Evolutionary conservation across 2,888 invertebrate genomes (phyloP).

Genomic region (Diarsia dahlii): DNA sequence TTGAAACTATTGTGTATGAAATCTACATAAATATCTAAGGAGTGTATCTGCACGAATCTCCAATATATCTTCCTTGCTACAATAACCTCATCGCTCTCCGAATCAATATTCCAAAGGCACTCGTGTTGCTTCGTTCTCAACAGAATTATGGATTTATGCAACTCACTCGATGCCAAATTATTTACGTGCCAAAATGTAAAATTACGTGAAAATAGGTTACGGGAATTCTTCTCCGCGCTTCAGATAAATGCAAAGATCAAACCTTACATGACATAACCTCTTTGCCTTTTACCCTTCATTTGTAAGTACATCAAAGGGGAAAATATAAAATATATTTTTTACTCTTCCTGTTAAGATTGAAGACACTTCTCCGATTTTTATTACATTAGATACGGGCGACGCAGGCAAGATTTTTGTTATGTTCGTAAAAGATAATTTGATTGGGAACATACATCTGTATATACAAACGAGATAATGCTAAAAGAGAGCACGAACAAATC

Average conservation of each 20-base stretch:
- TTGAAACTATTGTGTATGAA: conserved; percentile 3
- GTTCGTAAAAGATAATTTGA: conserved; percentile 49
- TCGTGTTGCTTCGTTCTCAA: conserved; percentile 56
- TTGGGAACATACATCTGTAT: conserved; percentile 7
- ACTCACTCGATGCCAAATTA: conserved; percentile 64
- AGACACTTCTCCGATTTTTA: conserved; percentile 51
- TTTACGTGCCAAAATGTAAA: conserved; percentile 65
- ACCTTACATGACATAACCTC: conserved; percentile 41
- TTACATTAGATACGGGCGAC: conserved; percentile 38
- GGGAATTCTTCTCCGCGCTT: conserved; percentile 19
- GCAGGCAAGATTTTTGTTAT: conserved; percentile 29
- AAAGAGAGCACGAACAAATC: conserved; percentile 4
- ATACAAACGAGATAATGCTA: conserved; percentile 3
- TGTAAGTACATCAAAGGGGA: conserved; percentile 49
- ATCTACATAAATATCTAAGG: conserved; percentile 43
- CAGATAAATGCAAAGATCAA: conserved; percentile 33
- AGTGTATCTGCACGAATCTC: conserved; percentile 24
- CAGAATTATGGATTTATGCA: conserved; percentile 66
- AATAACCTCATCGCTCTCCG: conserved; percentile 52
- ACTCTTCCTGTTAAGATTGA: conserved; percentile 47
- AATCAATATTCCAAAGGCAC: conserved; percentile 67
- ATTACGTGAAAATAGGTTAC: conserved; percentile 51
- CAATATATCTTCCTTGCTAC: conserved; percentile 46
- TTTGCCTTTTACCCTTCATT: conserved; percentile 46
- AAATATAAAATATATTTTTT: conserved; percentile 49